Conservation (phyloP, 2,113 vertebrate species). For the Dissostichus mawsoni region DNA sequence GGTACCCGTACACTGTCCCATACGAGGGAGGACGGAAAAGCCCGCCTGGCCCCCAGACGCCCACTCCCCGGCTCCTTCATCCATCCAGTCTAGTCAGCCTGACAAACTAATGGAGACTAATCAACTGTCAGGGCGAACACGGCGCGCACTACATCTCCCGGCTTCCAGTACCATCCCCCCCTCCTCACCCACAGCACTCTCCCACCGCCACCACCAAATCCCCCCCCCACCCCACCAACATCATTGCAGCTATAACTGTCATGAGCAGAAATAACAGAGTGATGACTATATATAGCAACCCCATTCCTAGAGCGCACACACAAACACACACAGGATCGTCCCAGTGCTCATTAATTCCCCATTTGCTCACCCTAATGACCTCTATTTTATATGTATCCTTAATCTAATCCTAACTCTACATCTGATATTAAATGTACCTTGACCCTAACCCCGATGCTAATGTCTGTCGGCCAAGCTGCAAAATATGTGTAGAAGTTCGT, state of each 20-base stretch:
- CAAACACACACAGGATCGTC: neutral
- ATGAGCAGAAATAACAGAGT: constrained; percentile 71
- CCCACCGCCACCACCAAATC: neutral
- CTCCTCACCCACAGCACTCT: neutral
- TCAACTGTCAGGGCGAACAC: constrained; percentile 72
- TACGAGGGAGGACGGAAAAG: constrained; percentile 12
- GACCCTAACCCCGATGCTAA: neutral
- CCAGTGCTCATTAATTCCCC: constrained; percentile 28
- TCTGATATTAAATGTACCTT: constrained; percentile 19
- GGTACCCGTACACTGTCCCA: constrained; percentile 16
- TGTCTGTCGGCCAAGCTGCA: neutral
- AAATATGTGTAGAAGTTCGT: neutral
- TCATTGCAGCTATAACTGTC: constrained; percentile 63
- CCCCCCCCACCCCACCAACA: constrained; percentile 15
- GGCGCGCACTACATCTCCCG: constrained; percentile 64
- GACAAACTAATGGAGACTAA: constrained; percentile 81
- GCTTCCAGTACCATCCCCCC: constrained; percentile 48
- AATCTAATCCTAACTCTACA: constrained; percentile 27
- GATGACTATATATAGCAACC: constrained; percentile 73
- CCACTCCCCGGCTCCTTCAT: constrained; percentile 46
- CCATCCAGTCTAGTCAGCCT: constrained; percentile 65
- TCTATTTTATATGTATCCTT: constrained; percentile 21
- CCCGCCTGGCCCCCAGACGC: constrained; percentile 31
- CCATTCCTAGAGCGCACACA: neutral
- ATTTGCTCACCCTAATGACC: constrained; percentile 36